These are phyloP conservation scores for Bombus pyrosoma DNA, from an alignment of 1,140 invertebrate genomes.

Conservation along the genomic window DNA sequence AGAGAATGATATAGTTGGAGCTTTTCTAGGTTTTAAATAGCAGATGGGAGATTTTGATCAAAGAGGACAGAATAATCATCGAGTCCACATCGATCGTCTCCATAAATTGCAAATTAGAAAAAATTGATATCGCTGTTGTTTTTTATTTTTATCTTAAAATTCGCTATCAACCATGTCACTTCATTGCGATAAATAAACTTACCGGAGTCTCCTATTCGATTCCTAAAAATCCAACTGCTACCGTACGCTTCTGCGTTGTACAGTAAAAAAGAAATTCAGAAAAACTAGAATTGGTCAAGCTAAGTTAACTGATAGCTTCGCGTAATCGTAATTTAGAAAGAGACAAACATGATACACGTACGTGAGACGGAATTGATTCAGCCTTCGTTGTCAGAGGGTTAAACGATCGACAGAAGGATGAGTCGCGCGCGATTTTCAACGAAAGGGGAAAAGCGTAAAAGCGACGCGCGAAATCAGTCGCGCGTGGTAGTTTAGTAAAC, in stretches of 20 bases:
- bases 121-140: too few species aligned
- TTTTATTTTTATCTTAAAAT: too few species aligned
- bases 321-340: background rate
- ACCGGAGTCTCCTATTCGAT: background rate
- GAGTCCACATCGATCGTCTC: too few species aligned
- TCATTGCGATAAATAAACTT: too few species aligned
- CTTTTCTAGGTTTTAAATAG: too few species aligned
- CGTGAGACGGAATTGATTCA: background rate
- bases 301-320: too few species aligned
- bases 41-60: background rate
- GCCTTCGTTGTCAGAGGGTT: background rate
- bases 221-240: too few species aligned
- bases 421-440: background rate
- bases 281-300: background rate
- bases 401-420: background rate
- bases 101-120: too few species aligned
- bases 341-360: background rate
- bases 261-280: background rate
- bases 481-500: slow-evolving; percentile 54
- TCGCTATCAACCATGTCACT: too few species aligned
- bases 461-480: slow-evolving; percentile 39
- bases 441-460: slow-evolving; percentile 35
- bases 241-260: background rate
- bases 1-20: too few species aligned
- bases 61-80: background rate